Percentiles rank a stretch among this genome's conserved stretches.
phyloP scores from a whole-genome alignment of 2,113 vertebrate species.

The Planiliza haematocheilus region DNA sequence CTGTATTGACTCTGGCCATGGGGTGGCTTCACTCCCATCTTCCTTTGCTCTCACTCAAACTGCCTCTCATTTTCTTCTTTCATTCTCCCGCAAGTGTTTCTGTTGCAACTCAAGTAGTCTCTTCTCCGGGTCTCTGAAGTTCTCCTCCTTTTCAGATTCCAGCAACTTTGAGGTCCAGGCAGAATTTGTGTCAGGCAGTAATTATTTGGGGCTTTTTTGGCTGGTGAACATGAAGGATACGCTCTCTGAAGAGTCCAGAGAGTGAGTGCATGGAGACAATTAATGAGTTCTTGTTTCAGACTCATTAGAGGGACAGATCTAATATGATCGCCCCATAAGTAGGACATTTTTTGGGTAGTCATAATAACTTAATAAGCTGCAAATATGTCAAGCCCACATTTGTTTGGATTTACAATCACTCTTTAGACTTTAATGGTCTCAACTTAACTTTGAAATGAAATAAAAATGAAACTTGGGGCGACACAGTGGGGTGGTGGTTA shows the following conservation, averaged over 20 bases:
- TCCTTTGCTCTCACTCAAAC: conserved; percentile 7
- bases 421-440: too few species aligned
- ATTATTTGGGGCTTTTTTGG: neutral
- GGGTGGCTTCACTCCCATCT: conserved; percentile 44
- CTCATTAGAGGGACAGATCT: neutral
- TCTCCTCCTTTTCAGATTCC: neutral
- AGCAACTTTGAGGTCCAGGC: conserved; percentile 10
- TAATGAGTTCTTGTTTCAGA: neutral
- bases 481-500: too few species aligned
- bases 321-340: neutral
- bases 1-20: conserved; percentile 66
- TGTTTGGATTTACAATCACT: too few species aligned
- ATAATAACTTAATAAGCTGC: too few species aligned
- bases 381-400: too few species aligned
- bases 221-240: neutral
- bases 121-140: neutral
- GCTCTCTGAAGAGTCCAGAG: too few species aligned
- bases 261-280: neutral
- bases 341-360: neutral
- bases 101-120: neutral
- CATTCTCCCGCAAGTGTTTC: neutral
- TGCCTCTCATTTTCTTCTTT: conserved; percentile 5
- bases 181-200: conserved; percentile 6
- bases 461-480: too few species aligned
- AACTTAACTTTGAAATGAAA: too few species aligned